These are phyloP conservation scores for Pampusana beccarii DNA, from an alignment of 2,113 vertebrate genomes.

Conservation along the genomic window DNA sequence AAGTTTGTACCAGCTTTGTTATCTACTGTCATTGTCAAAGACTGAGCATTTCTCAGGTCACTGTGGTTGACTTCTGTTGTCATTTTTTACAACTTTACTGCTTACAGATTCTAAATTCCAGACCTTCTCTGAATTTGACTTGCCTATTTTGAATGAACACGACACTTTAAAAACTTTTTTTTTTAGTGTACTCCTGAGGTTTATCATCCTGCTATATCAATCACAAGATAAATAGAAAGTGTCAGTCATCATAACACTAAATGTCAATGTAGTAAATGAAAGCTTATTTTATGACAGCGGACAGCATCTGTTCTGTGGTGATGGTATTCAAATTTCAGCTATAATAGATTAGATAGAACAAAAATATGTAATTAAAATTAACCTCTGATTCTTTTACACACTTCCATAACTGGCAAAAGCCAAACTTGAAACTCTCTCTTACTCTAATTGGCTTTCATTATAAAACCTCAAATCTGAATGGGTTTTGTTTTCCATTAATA, in stretches of 20 bases:
- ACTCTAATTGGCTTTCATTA: neutral
- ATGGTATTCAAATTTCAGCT: neutral
- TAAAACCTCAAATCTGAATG: neutral
- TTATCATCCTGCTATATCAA: neutral
- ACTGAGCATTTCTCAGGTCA: neutral
- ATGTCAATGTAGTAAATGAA: neutral
- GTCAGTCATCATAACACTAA: neutral
- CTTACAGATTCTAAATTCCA: neutral
- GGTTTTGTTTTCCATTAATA: neutral
- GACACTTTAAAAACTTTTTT: neutral
- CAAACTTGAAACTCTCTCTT: neutral
- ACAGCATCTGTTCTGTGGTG: neutral
- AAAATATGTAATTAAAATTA: conserved; percentile 17
- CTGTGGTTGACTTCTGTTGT: neutral
- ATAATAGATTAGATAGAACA: neutral
- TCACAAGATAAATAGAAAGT: neutral
- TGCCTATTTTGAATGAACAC: neutral
- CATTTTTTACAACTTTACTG: neutral
- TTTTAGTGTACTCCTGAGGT: neutral
- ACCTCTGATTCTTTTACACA: neutral
- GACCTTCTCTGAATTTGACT: neutral
- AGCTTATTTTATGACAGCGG: neutral
- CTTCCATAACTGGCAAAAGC: neutral
- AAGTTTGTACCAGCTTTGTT: neutral
- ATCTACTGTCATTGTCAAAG: neutral